Evolutionary conservation across 2,113 vertebrate genomes (phyloP), one percentile per base, ranked within the genome.

Genomic region (Cynocephalus volans): DNA sequence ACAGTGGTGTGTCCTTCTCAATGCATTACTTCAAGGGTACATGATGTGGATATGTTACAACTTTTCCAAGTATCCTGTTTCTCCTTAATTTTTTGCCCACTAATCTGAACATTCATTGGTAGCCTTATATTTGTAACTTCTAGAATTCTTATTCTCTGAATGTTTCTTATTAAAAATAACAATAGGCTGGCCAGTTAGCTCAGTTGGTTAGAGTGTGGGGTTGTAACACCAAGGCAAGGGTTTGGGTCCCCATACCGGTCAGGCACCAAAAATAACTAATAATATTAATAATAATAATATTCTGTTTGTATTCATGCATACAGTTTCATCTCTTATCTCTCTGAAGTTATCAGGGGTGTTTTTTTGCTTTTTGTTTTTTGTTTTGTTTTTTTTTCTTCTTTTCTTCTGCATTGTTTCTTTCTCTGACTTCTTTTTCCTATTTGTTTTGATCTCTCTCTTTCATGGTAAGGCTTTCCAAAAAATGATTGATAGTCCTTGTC

Each of bases 61-160:
- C 41, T 41, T 41, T 41, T 41, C 41, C 28, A 86, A 93, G 48
- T 70, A 88, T 52, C 8, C 3, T 54, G 24, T 80, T 80, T 80
- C 62, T 70, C 36, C 54, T 64, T 88, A 72, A 88, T 50, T 21
- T 62, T 81, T 73, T 45, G 60, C 41, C 24, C 23, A 69, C 17
- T 85, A 48, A 91, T 85, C 85, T 90, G 69, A 91, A 19, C 81
- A 95, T 69, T 90, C 70, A 31, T 67, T 58, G 17, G 36, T 70
- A 85, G 72, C 10, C 41, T 90, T 64, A 21, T 33, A 62, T 58
- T 90, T 62, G 26, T 67, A 48, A 73, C 67, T 67, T 88, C 69
- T 88, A 58, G 31, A 95, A 65, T 87, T 65, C 58, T 81, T 62
- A 87, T 92, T 88, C 48, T 88, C 67, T 81, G 33, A 50, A 31